Evolutionary conservation across 2,113 vertebrate genomes (phyloP).

Genomic region (Cnemophilus loriae): DNA sequence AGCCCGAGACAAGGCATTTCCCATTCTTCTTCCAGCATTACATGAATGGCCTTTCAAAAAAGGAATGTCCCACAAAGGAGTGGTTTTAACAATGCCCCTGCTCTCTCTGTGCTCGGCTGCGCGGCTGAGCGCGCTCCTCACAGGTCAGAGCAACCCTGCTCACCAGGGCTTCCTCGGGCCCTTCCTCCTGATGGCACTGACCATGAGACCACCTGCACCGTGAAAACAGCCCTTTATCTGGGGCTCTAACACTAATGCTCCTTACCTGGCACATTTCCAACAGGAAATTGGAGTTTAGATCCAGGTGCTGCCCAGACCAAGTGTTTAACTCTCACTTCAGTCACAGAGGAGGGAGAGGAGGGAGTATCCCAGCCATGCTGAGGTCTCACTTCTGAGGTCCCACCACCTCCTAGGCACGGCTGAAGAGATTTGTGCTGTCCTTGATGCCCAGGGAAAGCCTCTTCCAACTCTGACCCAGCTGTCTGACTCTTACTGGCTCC

Average conservation of each 20-base stretch:
- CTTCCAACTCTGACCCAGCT: background rate
- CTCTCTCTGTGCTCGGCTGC: fast-evolving
- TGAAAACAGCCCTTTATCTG: background rate
- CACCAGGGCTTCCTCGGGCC: background rate
- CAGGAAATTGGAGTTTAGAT: background rate
- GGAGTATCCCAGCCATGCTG: background rate
- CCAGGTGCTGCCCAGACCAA: background rate
- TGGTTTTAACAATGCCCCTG: background rate
- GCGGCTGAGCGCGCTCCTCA: fast-evolving
- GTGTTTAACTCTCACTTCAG: fast-evolving
- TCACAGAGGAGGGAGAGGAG: background rate
- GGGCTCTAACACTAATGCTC: background rate
- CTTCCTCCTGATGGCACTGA: background rate
- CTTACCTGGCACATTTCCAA: background rate
- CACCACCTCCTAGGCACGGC: background rate
- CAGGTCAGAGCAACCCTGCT: background rate
- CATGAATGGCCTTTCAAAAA: slow-evolving; percentile 2
- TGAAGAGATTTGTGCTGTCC: background rate
- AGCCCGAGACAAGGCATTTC: slow-evolving; percentile 16
- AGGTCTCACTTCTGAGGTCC: background rate
- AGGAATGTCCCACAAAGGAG: background rate
- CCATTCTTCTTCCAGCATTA: slow-evolving; percentile 11
- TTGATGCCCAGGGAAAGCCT: background rate
- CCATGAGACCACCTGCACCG: background rate
- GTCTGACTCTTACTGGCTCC: background rate